Evolutionary conservation across 2,113 vertebrate genomes (phyloP).

Genomic region (Oreochromis tanganicae): DNA sequence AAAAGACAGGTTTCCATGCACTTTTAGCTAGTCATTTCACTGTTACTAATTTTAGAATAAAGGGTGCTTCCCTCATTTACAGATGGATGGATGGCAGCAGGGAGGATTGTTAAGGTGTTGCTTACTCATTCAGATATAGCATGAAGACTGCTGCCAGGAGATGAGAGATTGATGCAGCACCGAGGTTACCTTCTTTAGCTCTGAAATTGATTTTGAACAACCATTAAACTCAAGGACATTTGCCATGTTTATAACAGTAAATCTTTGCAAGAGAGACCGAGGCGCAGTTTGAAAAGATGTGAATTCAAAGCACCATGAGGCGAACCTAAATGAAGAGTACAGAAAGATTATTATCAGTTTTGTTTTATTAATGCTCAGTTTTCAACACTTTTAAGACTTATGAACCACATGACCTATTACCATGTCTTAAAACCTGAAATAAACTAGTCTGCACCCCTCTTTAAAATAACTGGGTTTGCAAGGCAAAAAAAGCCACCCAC

Average conservation of each 20-base stretch:
- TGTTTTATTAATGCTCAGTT: background rate
- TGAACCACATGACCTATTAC: background rate
- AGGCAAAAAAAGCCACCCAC: background rate
- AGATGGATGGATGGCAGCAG: background rate
- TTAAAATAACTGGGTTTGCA: background rate
- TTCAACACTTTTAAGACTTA: background rate
- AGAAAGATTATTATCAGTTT: background rate
- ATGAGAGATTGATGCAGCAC: background rate
- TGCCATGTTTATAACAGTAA: background rate
- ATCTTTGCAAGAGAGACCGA: background rate
- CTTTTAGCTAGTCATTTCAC: background rate
- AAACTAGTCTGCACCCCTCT: background rate
- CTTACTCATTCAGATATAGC: background rate
- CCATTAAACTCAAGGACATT: background rate
- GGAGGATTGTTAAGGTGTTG: background rate
- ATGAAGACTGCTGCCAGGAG: background rate
- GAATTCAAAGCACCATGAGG: background rate
- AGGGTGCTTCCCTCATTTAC: background rate
- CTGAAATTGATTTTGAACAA: background rate
- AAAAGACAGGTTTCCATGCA: background rate
- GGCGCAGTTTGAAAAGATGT: background rate
- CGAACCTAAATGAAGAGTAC: background rate
- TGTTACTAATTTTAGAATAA: background rate
- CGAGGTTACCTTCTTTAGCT: background rate
- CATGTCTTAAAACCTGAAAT: background rate